These are phyloP conservation scores for Catharus fuscescens DNA, from an alignment of 2,113 vertebrate genomes.

Conservation along the genomic window DNA sequence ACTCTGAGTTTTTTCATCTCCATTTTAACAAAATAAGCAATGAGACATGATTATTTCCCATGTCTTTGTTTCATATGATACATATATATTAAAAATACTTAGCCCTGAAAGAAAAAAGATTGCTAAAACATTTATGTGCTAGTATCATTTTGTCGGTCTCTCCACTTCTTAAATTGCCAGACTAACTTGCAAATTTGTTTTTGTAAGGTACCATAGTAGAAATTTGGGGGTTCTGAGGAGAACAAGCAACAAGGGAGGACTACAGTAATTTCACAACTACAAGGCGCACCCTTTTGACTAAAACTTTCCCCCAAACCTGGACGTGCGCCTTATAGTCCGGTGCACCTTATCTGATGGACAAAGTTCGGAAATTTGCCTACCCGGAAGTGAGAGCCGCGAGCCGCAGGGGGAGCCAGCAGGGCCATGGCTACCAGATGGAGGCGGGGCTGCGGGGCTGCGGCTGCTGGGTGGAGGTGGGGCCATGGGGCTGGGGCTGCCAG, in stretches of 20 bases:
- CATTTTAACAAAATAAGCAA: not conserved
- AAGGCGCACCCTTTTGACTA: too few species aligned
- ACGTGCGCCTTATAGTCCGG: too few species aligned
- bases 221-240: not conserved
- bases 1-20: not conserved
- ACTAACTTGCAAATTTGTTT: not conserved
- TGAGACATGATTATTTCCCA: not conserved
- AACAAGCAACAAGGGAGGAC: not conserved
- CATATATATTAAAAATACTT: not conserved
- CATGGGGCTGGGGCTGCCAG: too few species aligned
- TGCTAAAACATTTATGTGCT: not conserved
- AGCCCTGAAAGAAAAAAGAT: not conserved
- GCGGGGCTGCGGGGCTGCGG: too few species aligned
- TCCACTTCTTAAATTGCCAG: not conserved
- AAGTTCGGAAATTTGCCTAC: too few species aligned
- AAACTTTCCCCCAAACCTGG: too few species aligned
- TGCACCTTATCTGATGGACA: too few species aligned
- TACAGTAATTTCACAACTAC: not conserved
- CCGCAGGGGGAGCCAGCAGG: too few species aligned
- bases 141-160: not conserved
- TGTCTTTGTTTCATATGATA: not conserved
- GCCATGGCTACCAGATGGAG: too few species aligned
- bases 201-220: not conserved
- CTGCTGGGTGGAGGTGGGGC: too few species aligned
- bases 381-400: too few species aligned